These are phyloP conservation scores for Streptopelia turtur DNA, from an alignment of 2,797 vertebrate genomes.

Conservation along the genomic window DNA sequence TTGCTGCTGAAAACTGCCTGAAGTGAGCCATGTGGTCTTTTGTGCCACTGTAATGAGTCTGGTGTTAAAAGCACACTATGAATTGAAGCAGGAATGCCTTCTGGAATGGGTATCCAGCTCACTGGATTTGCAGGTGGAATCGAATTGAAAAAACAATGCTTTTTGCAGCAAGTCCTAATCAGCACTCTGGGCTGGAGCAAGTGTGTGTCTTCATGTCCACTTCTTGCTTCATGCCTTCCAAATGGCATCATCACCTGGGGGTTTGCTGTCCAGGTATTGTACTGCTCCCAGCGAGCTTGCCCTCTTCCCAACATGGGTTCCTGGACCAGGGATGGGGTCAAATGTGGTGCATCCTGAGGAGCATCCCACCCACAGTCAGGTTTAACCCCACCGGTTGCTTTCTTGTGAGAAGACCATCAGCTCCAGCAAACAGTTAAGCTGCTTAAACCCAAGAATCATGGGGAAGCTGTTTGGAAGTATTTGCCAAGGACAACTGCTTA, in stretches of 20 bases:
- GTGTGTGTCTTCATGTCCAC: background rate
- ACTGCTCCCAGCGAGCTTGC: background rate
- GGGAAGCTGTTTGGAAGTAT: background rate
- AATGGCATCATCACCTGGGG: too few species aligned
- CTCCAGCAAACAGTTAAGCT: background rate
- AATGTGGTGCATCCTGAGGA: fast-evolving
- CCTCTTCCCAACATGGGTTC: fast-evolving
- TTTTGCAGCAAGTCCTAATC: background rate
- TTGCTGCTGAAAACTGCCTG: background rate
- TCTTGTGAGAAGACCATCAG: background rate
- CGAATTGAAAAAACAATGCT: background rate
- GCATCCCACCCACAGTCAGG: fast-evolving
- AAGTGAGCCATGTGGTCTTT: background rate
- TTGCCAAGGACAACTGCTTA: background rate
- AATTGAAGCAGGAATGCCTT: background rate
- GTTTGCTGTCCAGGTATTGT: background rate
- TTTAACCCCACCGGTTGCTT: background rate
- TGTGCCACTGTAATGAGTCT: fast-evolving
- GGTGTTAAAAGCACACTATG: background rate
- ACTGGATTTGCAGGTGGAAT: background rate
- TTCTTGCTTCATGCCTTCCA: background rate
- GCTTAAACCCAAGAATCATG: background rate
- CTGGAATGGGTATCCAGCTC: background rate
- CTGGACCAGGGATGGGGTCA: background rate
- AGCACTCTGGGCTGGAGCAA: background rate